Evolutionary conservation across 2,113 vertebrate genomes (phyloP).

Genomic region (Carassius auratus): DNA sequence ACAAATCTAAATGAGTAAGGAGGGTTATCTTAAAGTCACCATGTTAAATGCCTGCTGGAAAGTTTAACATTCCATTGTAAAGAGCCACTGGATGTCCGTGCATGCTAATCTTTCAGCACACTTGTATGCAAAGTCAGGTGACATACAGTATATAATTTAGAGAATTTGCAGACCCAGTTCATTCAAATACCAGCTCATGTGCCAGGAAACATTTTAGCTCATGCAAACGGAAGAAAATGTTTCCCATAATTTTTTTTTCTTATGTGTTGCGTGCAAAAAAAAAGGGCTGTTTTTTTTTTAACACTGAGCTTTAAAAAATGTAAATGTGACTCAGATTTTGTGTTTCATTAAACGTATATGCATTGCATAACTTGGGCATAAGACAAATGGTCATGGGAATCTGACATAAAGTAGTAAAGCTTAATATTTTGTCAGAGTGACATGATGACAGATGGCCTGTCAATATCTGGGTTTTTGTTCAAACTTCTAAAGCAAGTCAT

Average conservation of each 20-base stretch:
- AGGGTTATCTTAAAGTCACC: constrained; percentile 32
- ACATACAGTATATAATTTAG: background rate
- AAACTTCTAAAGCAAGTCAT: background rate
- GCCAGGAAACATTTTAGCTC: background rate
- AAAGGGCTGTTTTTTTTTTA: background rate
- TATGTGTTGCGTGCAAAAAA: background rate
- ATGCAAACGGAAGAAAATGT: background rate
- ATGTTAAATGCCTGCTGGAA: constrained; percentile 1
- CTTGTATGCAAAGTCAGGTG: background rate
- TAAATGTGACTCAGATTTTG: background rate
- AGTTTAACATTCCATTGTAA: constrained; percentile 18
- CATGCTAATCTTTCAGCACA: constrained; percentile 1
- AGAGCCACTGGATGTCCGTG: background rate
- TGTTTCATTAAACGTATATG: background rate
- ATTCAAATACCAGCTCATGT: background rate
- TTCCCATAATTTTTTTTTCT: background rate
- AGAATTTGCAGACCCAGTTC: background rate
- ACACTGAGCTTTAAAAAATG: background rate
- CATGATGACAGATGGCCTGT: constrained; percentile 4
- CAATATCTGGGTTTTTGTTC: constrained; percentile 38
- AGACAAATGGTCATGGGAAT: background rate
- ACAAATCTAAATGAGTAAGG: constrained; percentile 18
- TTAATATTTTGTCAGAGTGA: background rate
- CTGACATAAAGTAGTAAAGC: background rate
- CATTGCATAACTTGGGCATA: background rate